A percentile compares a stretch with the other conserved stretches of the same genome.
Evolutionary conservation across 2,113 vertebrate species (phyloP).

Genomic region (Brachypodius melanocephalos): DNA sequence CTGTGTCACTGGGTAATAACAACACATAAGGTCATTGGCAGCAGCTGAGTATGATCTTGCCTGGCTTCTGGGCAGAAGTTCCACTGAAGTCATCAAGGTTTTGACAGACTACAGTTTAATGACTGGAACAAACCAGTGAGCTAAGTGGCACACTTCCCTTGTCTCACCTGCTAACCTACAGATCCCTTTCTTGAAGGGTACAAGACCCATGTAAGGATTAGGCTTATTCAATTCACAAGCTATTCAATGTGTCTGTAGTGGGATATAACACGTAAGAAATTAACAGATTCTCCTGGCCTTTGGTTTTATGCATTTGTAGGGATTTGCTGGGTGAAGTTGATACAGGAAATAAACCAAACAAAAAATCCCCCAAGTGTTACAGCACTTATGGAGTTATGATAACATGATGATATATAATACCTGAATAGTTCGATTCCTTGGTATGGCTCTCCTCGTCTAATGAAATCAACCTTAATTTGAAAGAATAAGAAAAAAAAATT

Average conservation of each 20-base stretch:
- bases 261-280: background rate
- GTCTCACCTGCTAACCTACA: background rate
- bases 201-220: background rate
- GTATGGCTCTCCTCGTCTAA: constrained; percentile 78
- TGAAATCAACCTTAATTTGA: constrained; percentile 84
- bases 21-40: background rate
- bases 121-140: background rate
- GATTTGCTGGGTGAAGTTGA: background rate
- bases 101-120: background rate
- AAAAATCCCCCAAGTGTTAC: background rate
- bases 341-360: background rate
- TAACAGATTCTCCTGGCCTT: background rate
- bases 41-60: background rate
- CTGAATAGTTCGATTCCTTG: constrained; percentile 70
- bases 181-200: background rate
- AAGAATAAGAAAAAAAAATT: background rate
- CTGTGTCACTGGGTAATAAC: background rate
- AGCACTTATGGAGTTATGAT: background rate
- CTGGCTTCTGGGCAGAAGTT: background rate
- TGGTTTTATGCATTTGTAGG: background rate
- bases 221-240: background rate
- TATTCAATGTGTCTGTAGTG: background rate
- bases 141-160: background rate
- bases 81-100: background rate
- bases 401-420: constrained; percentile 69